Percentiles rank a stretch among this genome's conserved stretches.
Evolutionary conservation across 2,113 vertebrate genomes (phyloP).

Genomic region (Sander lucioperca): DNA sequence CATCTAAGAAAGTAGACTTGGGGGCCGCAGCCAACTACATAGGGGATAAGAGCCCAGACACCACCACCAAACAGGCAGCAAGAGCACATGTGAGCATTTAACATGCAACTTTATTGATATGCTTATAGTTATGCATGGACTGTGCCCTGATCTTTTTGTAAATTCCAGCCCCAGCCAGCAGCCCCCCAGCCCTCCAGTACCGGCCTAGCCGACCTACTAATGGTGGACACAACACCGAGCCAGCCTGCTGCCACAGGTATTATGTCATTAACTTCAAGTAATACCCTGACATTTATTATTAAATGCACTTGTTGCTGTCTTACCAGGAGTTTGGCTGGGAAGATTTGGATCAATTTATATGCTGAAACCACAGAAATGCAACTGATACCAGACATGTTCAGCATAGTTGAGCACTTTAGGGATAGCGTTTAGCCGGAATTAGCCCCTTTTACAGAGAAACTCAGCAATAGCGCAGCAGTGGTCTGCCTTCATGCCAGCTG

Average conservation of each 20-base stretch:
- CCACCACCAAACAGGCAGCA: constrained; percentile 86
- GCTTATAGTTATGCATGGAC: background rate
- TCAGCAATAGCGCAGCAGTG: no score
- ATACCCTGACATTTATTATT: background rate
- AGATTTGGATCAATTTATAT: background rate
- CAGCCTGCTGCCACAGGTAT: constrained; percentile 85
- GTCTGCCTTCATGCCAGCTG: no score
- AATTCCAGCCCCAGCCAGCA: constrained; percentile 69
- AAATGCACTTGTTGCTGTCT: background rate
- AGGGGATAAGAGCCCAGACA: constrained; percentile 88
- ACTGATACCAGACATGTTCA: background rate
- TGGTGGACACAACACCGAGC: constrained; percentile 84
- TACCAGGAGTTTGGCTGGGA: background rate
- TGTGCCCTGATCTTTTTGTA: background rate
- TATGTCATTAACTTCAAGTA: background rate
- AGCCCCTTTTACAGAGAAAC: no score
- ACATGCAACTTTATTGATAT: background rate
- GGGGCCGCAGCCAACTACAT: constrained; percentile 96
- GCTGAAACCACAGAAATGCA: background rate
- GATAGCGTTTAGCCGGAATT: background rate
- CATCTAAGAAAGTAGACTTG: constrained; percentile 95
- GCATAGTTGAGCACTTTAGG: background rate
- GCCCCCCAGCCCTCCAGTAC: constrained; percentile 83
- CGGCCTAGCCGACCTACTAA: constrained; percentile 90
- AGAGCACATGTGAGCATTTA: background rate